These are phyloP conservation scores for Empidonax traillii DNA, from an alignment of 2,113 vertebrate genomes.

Conservation along the genomic window DNA sequence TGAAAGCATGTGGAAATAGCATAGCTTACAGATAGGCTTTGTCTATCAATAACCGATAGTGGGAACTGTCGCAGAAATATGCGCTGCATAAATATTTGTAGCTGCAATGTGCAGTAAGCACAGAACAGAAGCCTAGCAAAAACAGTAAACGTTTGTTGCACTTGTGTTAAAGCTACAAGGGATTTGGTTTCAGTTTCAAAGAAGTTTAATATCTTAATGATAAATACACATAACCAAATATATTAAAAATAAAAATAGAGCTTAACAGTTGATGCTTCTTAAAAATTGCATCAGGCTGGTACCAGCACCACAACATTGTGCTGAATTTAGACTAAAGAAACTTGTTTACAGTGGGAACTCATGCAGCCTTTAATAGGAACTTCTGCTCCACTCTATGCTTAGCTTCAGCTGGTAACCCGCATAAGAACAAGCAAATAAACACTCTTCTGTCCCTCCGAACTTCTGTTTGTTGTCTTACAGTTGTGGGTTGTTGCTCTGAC, in stretches of 20 bases:
- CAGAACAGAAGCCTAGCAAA: background rate
- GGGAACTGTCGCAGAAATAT: background rate
- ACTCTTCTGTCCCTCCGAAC: background rate
- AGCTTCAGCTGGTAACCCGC: background rate
- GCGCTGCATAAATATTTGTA: background rate
- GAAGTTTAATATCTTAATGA: background rate
- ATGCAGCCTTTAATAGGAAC: background rate
- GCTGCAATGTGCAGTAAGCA: background rate
- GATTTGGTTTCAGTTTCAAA: background rate
- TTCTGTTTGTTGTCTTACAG: background rate
- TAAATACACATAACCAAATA: background rate
- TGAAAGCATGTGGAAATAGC: background rate
- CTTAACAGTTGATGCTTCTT: background rate
- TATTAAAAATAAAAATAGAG: background rate
- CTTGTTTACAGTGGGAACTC: background rate
- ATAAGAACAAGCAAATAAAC: background rate
- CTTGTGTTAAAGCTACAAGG: background rate
- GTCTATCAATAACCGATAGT: background rate
- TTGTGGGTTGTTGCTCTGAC: background rate
- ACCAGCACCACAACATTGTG: background rate
- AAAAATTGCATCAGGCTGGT: background rate
- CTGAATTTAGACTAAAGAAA: background rate
- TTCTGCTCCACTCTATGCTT: background rate
- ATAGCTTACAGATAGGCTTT: background rate
- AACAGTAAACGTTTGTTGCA: background rate